Evolutionary conservation across 2,113 vertebrate genomes (phyloP), one percentile per base, ranked within the genome.

Genomic region (Rhabdomys dilectus): DNA sequence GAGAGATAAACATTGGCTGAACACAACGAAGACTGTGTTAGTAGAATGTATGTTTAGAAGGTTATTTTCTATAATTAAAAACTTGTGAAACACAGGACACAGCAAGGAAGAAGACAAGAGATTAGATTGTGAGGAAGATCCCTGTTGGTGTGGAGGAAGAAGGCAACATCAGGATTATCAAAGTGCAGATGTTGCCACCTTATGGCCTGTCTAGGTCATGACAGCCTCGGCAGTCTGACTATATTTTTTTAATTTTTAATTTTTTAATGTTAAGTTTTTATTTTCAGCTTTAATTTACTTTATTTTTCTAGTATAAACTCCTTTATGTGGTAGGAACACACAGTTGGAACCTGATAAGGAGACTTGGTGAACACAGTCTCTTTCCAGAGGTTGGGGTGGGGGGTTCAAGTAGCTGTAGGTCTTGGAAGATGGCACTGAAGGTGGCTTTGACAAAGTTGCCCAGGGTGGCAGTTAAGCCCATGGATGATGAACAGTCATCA

Each of bases 41-140:
- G 34, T 36, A 53, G 51, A 85, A 66, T 11, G 4, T 51, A 84
- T 62, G 17, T 6, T 89, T 87, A 72, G 39, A 92, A 21, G 81
- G 45, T 60, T 31, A n/a, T 77, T 89, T 89, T 62, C 72, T 95
- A 45, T 95, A 73, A 96, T 94, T 89, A 89, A 66, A 51, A 94
- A 82, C 48, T 72, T 82, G 84, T 75, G 77, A 53, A 70, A 29
- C 12, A 7, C 12, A 6, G 53, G 42, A 95, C 84, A 70, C 76
- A 0, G 13, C 42, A 73, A 56, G 80, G 78, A 58, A 22, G 24
- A 42, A 73, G 89, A 78, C 29, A 10, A 13, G 68, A 56, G 77
- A 62, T 0, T 7, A 5, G 64, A 34, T 12, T 13, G 7, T 24
- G 0, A 34, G 4, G 21, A 8, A 36, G 58, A 64, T 1, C 7